Evolutionary conservation across 2,113 vertebrate species (phyloP), one percentile per base, ranked within the genome.

Genomic region (Podiceps cristatus): DNA sequence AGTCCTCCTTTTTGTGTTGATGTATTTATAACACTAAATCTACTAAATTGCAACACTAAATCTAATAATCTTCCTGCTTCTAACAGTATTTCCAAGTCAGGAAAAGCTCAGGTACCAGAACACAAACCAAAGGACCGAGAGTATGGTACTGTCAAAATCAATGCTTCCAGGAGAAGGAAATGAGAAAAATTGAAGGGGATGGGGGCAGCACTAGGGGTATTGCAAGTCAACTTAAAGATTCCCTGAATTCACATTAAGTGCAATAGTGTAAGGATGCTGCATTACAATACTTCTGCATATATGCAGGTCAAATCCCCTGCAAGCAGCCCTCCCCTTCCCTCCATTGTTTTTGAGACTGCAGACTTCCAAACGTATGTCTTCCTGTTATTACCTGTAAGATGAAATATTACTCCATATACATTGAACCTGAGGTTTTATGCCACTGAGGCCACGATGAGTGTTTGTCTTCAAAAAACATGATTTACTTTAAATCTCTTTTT

Each of bases 181-280:
- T 37, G 1, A 53, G 53, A 69, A 60, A 76, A 49, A 73, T 1
- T 47, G 17, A 66, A 64, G 15, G 14, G 10, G 23, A 42, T 17
- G 14, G 9, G 40, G 8, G 5, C 0, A 0, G 53, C 23, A 33
- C 19, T 20, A 76, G 11, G 14, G 11, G 33, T 72, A 27, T 4
- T 67, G 2, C 84, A 90, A 67, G 13, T 53, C 20, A 69, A 2
- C 22, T 42, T 69, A 27, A 44, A 71, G 44, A 80, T 67, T 42
- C 23, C 45, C 13, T 6, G 2, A 74, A 69, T 37, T 78, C 55
- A 56, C 6, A 10, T 35, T 50, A 59, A 35, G 18, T 45, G 18
- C 11, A 50, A 28, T 22, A 31, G 9, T 13, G 7, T 33, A 75
- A 84, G 33, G 20, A 81, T 31, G 18, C 13, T 66, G 8, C 19